Conservation (phyloP, 92 coral and sea anemone species). For the Plumapathes pennacea region DNA sequence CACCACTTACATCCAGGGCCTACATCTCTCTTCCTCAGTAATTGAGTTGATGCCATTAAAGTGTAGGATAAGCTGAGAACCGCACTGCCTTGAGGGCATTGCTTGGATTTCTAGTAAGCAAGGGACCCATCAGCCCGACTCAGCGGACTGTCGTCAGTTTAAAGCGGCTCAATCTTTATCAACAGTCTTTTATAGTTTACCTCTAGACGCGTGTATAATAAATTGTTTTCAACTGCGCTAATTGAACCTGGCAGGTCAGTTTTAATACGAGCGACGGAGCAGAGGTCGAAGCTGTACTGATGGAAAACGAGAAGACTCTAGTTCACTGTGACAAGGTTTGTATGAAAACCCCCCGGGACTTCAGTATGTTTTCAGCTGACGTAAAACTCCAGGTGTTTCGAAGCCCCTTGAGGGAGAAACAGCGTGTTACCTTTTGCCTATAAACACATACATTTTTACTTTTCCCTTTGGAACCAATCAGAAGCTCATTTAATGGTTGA, state of each 20-base stretch:
- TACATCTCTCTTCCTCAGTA: too few species aligned
- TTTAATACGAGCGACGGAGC: slow-evolving; percentile 33
- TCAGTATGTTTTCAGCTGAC: too few species aligned
- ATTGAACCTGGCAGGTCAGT: slow-evolving; percentile 39
- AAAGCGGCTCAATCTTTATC: not conserved
- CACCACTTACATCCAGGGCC: too few species aligned
- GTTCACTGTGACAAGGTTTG: slow-evolving; percentile 82
- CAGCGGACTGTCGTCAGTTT: not conserved
- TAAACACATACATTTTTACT: not conserved
- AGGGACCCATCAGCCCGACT: not conserved
- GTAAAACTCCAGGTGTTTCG: too few species aligned
- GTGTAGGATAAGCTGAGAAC: too few species aligned
- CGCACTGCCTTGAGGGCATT: too few species aligned
- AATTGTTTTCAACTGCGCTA: not conserved
- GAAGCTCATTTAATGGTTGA: not conserved
- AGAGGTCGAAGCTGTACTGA: slow-evolving; percentile 60
- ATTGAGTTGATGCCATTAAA: too few species aligned
- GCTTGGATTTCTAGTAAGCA: not conserved
- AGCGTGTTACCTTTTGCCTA: not conserved
- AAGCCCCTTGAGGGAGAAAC: not conserved
- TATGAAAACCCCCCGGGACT: too few species aligned
- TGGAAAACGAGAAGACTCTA: slow-evolving; percentile 90
- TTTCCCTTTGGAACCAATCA: not conserved
- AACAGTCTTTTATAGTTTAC: not conserved
- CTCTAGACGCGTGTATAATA: not conserved